Conservation (phyloP, 2,888 invertebrate species). For the Chromoteleia sp. region DNA sequence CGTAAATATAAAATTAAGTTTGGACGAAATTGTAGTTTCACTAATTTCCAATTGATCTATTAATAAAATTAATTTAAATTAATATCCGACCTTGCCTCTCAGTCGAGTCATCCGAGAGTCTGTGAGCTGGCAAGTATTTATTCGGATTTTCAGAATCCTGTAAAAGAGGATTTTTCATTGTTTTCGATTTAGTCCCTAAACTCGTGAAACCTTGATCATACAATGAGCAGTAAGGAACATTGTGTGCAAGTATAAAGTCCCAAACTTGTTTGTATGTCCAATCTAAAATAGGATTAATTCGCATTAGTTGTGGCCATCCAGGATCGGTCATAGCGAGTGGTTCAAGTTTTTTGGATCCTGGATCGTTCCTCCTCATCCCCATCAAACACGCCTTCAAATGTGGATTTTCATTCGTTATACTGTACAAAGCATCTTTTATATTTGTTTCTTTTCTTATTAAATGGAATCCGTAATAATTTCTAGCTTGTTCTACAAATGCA, state of each 20-base stretch:
- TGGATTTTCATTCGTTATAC: constrained; percentile 86
- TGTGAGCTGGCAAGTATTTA: constrained; percentile 80
- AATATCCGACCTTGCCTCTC: constrained; percentile 80
- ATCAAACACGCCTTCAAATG: constrained; percentile 94
- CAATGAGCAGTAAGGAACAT: constrained; percentile 95
- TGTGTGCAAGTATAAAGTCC: constrained; percentile 91
- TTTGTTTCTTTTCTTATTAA: constrained; percentile 89
- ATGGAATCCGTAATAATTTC: constrained; percentile 90
- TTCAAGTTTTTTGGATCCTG: constrained; percentile 89
- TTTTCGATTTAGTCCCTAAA: constrained; percentile 78
- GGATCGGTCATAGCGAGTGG: constrained; percentile 93
- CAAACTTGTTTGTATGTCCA: constrained; percentile 97
- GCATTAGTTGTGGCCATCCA: constrained; percentile 95
- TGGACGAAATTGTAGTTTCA: background rate
- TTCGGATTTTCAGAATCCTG: constrained; percentile 76
- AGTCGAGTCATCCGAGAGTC: constrained; percentile 77
- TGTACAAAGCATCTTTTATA: constrained; percentile 90
- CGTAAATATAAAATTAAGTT: background rate
- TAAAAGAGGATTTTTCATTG: constrained; percentile 80
- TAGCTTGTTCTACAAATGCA: constrained; percentile 91
- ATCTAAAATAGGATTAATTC: constrained; percentile 95
- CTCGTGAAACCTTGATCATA: constrained; percentile 93
- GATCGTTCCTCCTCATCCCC: constrained; percentile 96
- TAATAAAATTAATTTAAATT: constrained; percentile 23
- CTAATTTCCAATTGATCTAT: background rate